Base-by-base conservation (phyloP, 2,888 invertebrate species). In the Leptinotarsa haldemani region DNA sequence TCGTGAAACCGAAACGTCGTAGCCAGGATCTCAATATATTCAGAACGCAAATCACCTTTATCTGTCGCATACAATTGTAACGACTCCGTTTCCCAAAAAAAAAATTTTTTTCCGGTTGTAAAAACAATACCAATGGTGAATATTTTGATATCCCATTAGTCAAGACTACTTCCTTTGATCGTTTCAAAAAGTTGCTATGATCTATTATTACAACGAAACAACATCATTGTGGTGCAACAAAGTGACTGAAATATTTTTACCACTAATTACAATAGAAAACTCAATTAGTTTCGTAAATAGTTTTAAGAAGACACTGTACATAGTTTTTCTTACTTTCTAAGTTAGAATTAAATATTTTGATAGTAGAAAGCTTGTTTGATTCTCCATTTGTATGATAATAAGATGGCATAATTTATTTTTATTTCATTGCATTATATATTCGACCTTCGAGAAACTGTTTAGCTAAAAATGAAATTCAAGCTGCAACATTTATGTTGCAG, bases 191-290 rank as follows among this genome's bases (percentile, higher is more conserved):
- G 40, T 40, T 9, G 40, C 2, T 40, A 9, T 56, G 20, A 22
- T 56, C 22, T 56, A 56, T 56, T 20, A 22, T 22, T 15, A 12
- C 56, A 56, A 15, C 15, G 25, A 20, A 56, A 13, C 13, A 13
- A 13, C 20, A 22, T 56, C 13, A 13, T 25, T 15, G 22, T 56
- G 56, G 56, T 56, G 64, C 63, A 47, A 71, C 40, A 66, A 66
- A 72, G 63, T 72, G 72, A 72, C 72, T 72, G 72, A 71, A 68
- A 61, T 50, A 67, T 53, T 72, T 71, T 72, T 72, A 72, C 72
- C 72, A 72, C 64, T 68, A 50, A 16, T 53, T 63, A 50, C 61
- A 30, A 61, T 61, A 61, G 61, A 61, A 61, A 40, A n/a, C 40
- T n/a, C 25, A 16, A 30, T 9, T 56, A 56, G 16, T 20, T 56